These are phyloP conservation scores for Periparus ater DNA, from an alignment of 2,797 vertebrate species.

Conservation along the genomic window DNA sequence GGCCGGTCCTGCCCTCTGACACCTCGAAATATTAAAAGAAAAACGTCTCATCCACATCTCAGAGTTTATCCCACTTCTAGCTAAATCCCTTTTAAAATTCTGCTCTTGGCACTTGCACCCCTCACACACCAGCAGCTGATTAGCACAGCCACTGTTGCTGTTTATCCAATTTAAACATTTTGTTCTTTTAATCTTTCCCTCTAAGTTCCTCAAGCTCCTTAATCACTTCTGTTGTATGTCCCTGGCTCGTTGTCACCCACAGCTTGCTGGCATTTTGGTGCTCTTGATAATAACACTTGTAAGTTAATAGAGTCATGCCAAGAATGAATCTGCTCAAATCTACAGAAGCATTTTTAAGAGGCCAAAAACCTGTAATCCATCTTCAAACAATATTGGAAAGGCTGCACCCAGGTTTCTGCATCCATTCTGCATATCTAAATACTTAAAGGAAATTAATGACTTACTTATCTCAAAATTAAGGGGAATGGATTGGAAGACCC, in stretches of 20 bases:
- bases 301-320: constrained; percentile 31
- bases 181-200: constrained; percentile 51
- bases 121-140: background rate
- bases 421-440: background rate
- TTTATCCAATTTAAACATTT: constrained; percentile 29
- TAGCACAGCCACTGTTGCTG: background rate
- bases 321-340: background rate
- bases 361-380: background rate
- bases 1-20: background rate
- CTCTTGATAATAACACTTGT: background rate
- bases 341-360: background rate
- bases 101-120: background rate
- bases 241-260: background rate
- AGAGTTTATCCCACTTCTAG: background rate
- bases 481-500: no score
- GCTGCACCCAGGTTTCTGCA: background rate
- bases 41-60: background rate
- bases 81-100: background rate
- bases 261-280: constrained; percentile 34
- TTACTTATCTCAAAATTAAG: background rate
- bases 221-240: background rate
- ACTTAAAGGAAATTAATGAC: background rate
- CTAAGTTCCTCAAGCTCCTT: constrained; percentile 12
- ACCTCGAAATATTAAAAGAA: background rate
- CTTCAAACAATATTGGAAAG: background rate